Evolutionary conservation across 2,888 invertebrate species (phyloP).

Genomic region (Sesia bembeciformis): DNA sequence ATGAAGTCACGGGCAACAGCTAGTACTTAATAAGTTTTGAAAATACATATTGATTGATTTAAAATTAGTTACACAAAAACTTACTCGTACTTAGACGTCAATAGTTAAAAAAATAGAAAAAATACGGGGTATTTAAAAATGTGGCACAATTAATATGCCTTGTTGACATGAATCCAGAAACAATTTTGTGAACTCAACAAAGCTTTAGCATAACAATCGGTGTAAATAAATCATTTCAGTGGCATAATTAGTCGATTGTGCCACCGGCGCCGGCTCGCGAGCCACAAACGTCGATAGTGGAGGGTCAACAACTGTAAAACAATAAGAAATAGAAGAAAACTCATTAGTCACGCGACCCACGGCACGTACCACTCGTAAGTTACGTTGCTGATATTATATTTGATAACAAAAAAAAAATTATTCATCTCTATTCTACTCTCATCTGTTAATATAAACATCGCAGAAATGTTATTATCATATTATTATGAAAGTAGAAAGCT

Average conservation of each 20-base stretch:
- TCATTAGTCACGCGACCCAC: slow-evolving; percentile 64
- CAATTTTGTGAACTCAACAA: slow-evolving; percentile 33
- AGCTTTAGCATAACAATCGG: slow-evolving; percentile 33
- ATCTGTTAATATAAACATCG: too few relatives aligned
- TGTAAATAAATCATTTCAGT: slow-evolving; percentile 53
- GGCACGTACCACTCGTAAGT: slow-evolving; percentile 11
- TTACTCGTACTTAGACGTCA: too few relatives aligned
- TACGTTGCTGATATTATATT: too few relatives aligned
- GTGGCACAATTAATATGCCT: slow-evolving; percentile 22
- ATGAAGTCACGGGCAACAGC: too few relatives aligned
- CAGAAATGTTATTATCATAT: too few relatives aligned
- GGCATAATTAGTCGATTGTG: slow-evolving; percentile 41
- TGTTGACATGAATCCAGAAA: slow-evolving; percentile 41
- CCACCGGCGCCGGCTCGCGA: slow-evolving; percentile 22
- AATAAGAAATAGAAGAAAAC: slow-evolving; percentile 65
- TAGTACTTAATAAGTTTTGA: too few relatives aligned
- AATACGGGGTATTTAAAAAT: background rate
- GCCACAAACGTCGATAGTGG: slow-evolving; percentile 49
- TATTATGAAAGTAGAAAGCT: too few relatives aligned
- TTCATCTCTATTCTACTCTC: too few relatives aligned
- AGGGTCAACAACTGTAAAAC: slow-evolving; percentile 66
- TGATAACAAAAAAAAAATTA: too few relatives aligned
- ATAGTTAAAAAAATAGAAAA: background rate
- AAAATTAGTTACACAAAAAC: too few relatives aligned
- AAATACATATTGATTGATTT: too few relatives aligned